Base-by-base conservation (phyloP, 2,888 invertebrate genomes). In the Dicyrtomina minuta region DNA sequence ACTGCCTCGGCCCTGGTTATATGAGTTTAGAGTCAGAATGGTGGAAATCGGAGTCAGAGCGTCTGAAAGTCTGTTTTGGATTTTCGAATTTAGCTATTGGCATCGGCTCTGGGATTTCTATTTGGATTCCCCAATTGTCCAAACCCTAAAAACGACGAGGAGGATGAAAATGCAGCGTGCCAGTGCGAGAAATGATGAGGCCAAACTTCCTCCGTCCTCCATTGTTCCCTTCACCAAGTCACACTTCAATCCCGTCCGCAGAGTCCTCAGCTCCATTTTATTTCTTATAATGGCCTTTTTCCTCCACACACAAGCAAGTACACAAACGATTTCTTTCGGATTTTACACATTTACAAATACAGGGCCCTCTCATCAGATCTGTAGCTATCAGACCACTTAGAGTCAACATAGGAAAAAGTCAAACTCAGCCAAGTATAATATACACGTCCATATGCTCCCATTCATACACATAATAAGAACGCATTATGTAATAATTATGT, bases 151-250 rank as follows among this genome's bases (percentile, higher is more conserved):
- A n/a, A n/a, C n/a, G n/a, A n/a, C n/a, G n/a, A n/a, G n/a, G n/a
- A n/a, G n/a, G n/a, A n/a, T n/a, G 49, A 64, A 68, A 53, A 61
- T 49, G 51, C 61, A 68, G 62, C 69, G 74, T 74, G 72, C 49
- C 67, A 71, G 64, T 68, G 75, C 73, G 72, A 74, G 72, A 74
- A 75, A 75, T 75, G 75, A 73, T 71, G 72, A 73, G 73, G 73
- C 70, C 71, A 71, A 70, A 74, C 73, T 73, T 73, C 72, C 73
- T 73, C 66, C 68, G 55, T 60, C 62, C 26, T 55, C 70, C 43
- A 64, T 72, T 71, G 69, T 71, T 70, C 66, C 55, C 59, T 66
- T 66, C 69, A 61, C 66, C 68, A 72, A 72, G 71, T 72, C 71
- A 72, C 71, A 70, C 70, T 67, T 67, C 70, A 33, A 24, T 44